Percentiles rank a stretch among this genome's conserved stretches.
Evolutionary conservation across 1,140 invertebrate genomes (phyloP).

Genomic region (Acromyrmex heyeri): DNA sequence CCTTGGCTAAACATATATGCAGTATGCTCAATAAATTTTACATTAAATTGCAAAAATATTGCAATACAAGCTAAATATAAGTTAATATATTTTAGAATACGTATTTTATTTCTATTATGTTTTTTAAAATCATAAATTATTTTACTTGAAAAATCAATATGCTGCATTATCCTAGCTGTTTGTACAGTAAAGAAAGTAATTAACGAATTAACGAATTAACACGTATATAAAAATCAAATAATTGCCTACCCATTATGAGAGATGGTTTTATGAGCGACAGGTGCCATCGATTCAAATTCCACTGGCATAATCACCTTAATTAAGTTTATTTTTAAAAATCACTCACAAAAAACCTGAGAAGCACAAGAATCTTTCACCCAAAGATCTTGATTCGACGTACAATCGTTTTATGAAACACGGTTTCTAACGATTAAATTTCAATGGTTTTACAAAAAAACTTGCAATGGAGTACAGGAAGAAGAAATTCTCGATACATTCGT

Average conservation of each 20-base stretch:
- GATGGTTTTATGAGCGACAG: slow-evolving; percentile 69
- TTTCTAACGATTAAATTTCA: slow-evolving; percentile 6
- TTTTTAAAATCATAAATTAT: neutral
- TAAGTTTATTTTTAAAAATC: neutral
- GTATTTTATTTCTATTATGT: too few relatives aligned
- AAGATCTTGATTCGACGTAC: neutral
- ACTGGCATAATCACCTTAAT: slow-evolving; percentile 73
- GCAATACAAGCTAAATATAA: neutral
- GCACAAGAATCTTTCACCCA: neutral
- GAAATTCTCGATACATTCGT: neutral
- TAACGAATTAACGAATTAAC: neutral
- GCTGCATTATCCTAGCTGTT: neutral
- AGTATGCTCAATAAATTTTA: neutral
- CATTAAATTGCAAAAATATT: slow-evolving; percentile 21
- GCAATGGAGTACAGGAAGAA: neutral
- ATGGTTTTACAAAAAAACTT: neutral
- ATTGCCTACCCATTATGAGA: slow-evolving; percentile 75
- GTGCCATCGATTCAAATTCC: slow-evolving; percentile 74
- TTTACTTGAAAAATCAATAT: neutral
- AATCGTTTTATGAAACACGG: neutral
- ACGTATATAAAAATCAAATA: neutral
- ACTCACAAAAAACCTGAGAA: neutral
- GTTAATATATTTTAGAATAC: neutral
- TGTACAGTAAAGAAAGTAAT: neutral
- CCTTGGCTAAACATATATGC: neutral